Evolutionary conservation across 2,113 vertebrate genomes (phyloP), one percentile per base, ranked within the genome.

Genomic region (Psilopogon haemacephalus): DNA sequence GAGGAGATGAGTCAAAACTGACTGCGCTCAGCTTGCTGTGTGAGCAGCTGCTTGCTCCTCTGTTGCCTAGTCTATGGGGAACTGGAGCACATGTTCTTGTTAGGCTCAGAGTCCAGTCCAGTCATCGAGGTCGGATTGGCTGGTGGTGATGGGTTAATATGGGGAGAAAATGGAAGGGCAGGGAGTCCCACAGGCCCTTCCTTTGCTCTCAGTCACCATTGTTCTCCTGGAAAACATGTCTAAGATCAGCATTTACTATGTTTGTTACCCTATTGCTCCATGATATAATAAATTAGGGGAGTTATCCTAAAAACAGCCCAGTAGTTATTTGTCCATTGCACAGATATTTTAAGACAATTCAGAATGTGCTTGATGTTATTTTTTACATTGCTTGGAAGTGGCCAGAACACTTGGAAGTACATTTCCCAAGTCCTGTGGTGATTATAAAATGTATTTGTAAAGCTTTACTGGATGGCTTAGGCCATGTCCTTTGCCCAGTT

Each of bases 21-120:
- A 20, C 18, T 75, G 8, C 71, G 46, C 20, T 78, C 32, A 15
- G 37, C 32, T 71, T 63, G 38, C 62, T 27, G 26, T 48, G 7
- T 19, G 50, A 74, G 85, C 54, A 27, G 38, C 58, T 38, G 26
- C 17, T 69, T 56, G 20, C 4, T 63, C 16, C 32, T 76, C 0
- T 0, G 2, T 37, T 73, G 17, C 60, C n/a, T 71, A 16, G n/a
- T 70, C 13, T 23, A 20, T 0, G 1, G 46, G 52, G 37, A 68
- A 46, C 32, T 2, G 3, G 37, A n/a, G 75, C 62, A 40, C 6
- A 10, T 0, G 1, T 68, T 60, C 33, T 15, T n/a, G 5, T 28
- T 20, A 14, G 35, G 18, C 40, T 17, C 7, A 60, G 16, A 84
- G 33, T 26, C 44, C 0, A 2, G 24, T 40, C 30, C 11, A 62